Base-by-base conservation (phyloP, 2,888 invertebrate species). In the Drosophila melanocephala region DNA sequence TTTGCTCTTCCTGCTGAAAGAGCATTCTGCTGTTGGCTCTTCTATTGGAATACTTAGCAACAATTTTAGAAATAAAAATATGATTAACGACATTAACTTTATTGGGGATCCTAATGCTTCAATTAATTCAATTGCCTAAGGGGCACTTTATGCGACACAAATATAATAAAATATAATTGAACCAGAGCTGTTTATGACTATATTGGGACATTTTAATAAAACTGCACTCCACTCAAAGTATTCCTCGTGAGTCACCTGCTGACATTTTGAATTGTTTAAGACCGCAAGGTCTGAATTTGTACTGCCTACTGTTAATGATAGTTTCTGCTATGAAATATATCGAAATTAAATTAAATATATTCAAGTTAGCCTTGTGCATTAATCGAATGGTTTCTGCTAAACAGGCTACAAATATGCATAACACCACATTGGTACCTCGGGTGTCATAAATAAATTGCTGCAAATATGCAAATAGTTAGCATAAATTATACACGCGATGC, bases 401-500 rank as follows among this genome's bases (percentile, higher is more conserved):
- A 56, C 12, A 33, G 64, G 60, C 60, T 53, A 69, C 1, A 16
- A 47, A 26, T 26, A 47, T 47, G 16, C 26, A 9, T 9, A 16
- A 26, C 26, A 26, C 16, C 9, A 16, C 16, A 51, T 51, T 19
- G 10, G 19, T 19, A 19, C 1, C 60, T 56, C 63, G 52, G 56
- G 39, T 77, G 63, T 28, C 68, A 69, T 68, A 68, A 51, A 82
- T 66, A 64, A 83, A 73, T 86, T 78, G 58, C 82, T 64, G n/a
- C 58, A 81, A 56, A 78, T 81, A 81, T 84, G 83, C 79, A 83
- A 26, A 16, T 26, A 9, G 26, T 2, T 5, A 75, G 87, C 79
- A 37, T 56, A 50, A 62, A 60, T 75, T 78, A 26, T 47, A 16
- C 26, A 47, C 1, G 47, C 70, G 66, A 72, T 81, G 84, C 79